Conservation (phyloP, 2,113 vertebrate genomes). For the Falco punctatus region DNA sequence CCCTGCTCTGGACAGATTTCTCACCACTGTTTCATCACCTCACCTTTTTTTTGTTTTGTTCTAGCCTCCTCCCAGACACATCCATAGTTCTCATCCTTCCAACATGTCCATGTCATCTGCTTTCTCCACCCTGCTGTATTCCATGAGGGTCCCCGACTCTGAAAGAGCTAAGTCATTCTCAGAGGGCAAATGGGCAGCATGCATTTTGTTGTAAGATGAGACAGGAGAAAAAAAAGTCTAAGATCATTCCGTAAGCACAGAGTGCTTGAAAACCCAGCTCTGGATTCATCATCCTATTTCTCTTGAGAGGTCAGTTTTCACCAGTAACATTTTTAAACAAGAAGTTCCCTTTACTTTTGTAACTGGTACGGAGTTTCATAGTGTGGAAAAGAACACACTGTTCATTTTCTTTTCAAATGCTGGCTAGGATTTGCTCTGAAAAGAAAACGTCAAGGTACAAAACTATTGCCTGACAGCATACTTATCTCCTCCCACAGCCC, state of each 20-base stretch:
- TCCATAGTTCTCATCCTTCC: background rate
- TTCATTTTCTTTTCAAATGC: background rate
- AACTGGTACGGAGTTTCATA: background rate
- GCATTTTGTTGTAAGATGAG: background rate
- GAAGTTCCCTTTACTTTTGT: background rate
- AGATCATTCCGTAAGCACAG: background rate
- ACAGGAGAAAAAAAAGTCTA: background rate
- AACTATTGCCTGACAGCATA: rapidly evolving
- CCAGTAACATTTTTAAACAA: background rate
- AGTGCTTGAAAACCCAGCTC: background rate
- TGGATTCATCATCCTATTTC: background rate
- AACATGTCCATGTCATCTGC: background rate
- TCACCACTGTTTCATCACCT: background rate
- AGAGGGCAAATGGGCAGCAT: background rate
- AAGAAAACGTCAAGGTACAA: background rate
- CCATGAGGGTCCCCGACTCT: background rate
- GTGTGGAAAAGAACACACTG: background rate
- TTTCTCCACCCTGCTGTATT: background rate
- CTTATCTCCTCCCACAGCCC: background rate
- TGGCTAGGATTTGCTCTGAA: background rate
- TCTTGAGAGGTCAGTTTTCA: background rate
- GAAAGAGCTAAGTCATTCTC: background rate
- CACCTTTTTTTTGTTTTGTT: background rate
- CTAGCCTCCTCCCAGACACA: background rate
- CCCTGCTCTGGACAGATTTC: background rate